These are phyloP conservation scores for Euplexia lucipara DNA, from an alignment of 2,888 invertebrate genomes.

Conservation along the genomic window DNA sequence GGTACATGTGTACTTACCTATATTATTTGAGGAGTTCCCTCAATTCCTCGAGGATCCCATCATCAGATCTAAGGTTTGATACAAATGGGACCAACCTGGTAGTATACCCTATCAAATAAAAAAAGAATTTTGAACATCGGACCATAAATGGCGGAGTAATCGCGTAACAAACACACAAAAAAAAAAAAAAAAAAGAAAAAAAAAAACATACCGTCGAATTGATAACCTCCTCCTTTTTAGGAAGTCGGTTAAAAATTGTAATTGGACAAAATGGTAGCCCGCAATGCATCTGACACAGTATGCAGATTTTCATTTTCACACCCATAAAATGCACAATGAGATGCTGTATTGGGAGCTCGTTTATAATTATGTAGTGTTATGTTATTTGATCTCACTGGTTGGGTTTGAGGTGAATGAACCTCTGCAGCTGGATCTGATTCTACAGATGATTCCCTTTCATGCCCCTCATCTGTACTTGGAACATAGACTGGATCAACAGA, in stretches of 20 bases:
- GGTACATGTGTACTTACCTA: too few species aligned
- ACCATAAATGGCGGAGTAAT: too few species aligned
- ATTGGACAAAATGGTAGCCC: slow-evolving; percentile 6
- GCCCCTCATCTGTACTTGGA: slow-evolving; percentile 1
- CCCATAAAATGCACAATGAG: slow-evolving; percentile 8
- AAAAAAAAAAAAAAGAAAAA: too few species aligned
- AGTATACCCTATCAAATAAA: too few species aligned
- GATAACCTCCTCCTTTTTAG: too few species aligned
- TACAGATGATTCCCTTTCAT: slow-evolving; percentile 7
- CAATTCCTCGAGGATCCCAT: too few species aligned
- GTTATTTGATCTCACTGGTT: slow-evolving; percentile 5
- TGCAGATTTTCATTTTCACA: slow-evolving; percentile 6
- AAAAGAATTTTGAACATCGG: too few species aligned
- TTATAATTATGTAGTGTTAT: slow-evolving; percentile 11
- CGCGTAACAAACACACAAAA: too few species aligned
- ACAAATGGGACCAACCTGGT: too few species aligned
- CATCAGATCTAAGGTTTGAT: too few species aligned
- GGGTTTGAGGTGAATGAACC: slow-evolving; percentile 4
- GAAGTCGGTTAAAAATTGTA: slow-evolving; percentile 30
- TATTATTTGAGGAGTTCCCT: too few species aligned
- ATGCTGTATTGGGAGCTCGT: slow-evolving; percentile 14
- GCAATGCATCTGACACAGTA: slow-evolving; percentile 6
- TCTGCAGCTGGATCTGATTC: slow-evolving; percentile 11
- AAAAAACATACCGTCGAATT: too few species aligned
- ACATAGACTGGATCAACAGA: slow-evolving; percentile 10